These are phyloP conservation scores for Camponotus vicinus DNA, from an alignment of 1,140 invertebrate species.

Conservation along the genomic window DNA sequence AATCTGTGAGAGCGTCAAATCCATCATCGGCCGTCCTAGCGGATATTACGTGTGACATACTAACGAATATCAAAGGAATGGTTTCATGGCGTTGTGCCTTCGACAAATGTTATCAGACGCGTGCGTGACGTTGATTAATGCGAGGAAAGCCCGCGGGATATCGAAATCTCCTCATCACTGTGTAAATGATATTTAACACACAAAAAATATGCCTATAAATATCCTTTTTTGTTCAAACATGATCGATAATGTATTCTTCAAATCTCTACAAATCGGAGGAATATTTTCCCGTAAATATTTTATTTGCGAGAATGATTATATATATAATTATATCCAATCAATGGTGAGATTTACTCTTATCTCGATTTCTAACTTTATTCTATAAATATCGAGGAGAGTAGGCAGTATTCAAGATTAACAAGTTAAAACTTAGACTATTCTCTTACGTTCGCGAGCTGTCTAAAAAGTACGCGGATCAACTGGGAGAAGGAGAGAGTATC, in stretches of 20 bases:
- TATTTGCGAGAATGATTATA: not conserved
- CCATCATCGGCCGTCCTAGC: slow-evolving; percentile 49
- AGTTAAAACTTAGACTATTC: not conserved
- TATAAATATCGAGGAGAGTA: not conserved
- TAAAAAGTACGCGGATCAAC: not conserved
- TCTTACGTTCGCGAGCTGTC: not conserved
- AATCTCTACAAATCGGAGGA: not conserved
- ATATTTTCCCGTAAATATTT: not conserved
- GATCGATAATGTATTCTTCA: not conserved
- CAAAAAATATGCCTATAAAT: not conserved
- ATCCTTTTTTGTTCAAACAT: not conserved
- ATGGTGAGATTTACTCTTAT: not conserved
- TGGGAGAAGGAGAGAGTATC: not conserved
- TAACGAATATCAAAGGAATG: slow-evolving; percentile 57
- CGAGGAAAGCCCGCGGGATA: not conserved
- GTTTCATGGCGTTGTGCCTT: slow-evolving; percentile 38
- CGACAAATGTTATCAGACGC: slow-evolving; percentile 49
- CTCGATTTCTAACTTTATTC: not conserved
- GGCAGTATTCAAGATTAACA: not conserved
- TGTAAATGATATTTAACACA: not conserved
- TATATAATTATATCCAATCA: too few species aligned
- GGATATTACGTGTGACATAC: slow-evolving; percentile 59
- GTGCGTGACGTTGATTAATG: slow-evolving; percentile 34
- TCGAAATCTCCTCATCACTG: not conserved
- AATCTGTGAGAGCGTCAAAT: slow-evolving; percentile 62